Percentiles rank a stretch among this genome's conserved stretches.
Conservation (phyloP, 2,888 invertebrate genomes). For the Ichneumoninae sp. region DNA sequence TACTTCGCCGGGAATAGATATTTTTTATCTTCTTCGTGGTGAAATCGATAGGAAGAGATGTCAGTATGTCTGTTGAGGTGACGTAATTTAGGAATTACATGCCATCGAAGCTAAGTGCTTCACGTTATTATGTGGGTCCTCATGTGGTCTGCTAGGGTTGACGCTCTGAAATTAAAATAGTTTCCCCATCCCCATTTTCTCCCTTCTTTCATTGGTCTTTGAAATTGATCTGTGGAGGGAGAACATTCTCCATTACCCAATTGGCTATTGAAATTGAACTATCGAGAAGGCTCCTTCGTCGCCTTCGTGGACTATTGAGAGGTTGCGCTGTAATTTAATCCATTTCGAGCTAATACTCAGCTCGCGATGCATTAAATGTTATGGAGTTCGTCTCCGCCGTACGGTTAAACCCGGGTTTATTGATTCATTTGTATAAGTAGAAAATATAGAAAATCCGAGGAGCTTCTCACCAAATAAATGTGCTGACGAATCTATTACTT, state of each 20-base stretch:
- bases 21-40: not conserved
- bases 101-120: not conserved
- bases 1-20: not conserved
- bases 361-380: not conserved
- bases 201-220: not conserved
- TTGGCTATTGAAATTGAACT: not conserved
- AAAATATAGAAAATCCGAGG: not conserved
- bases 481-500: not conserved
- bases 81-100: not conserved
- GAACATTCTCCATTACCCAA: conserved; percentile 2
- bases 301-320: not conserved
- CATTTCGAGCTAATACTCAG: conserved; percentile 4
- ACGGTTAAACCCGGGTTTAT: not conserved
- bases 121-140: not conserved
- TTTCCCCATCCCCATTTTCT: not conserved
- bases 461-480: not conserved
- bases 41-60: not conserved
- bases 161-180: not conserved
- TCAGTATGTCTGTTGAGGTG: not conserved
- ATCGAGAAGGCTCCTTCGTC: not conserved
- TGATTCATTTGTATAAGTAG: not conserved
- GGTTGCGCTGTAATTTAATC: conserved; percentile 1
- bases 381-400: not conserved
- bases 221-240: not conserved
- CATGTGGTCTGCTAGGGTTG: not conserved